These are phyloP conservation scores for Myoxocephalus aenaeus DNA, from an alignment of 2,797 vertebrate genomes.

Conservation along the genomic window DNA sequence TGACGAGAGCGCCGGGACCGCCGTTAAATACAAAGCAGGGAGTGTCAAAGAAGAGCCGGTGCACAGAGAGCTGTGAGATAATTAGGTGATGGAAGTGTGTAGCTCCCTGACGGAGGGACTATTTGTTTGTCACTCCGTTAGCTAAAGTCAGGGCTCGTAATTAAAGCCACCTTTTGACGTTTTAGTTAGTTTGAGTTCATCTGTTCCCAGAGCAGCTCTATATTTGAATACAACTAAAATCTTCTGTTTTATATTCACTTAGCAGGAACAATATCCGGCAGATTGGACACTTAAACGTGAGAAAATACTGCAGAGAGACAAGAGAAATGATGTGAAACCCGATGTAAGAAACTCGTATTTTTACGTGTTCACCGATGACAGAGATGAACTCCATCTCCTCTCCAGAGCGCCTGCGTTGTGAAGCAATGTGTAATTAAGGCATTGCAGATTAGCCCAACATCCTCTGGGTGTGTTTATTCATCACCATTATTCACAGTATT, in stretches of 20 bases:
- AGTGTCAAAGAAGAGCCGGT: too few relatives aligned
- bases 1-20: too few relatives aligned
- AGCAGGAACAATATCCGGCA: not conserved
- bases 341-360: not conserved
- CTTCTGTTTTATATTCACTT: not conserved
- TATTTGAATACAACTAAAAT: not conserved
- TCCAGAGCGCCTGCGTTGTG: slow-evolving; percentile 26
- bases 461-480: slow-evolving; percentile 25
- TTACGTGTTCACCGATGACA: not conserved
- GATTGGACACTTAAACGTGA: not conserved
- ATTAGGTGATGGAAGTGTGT: not conserved
- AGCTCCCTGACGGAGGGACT: not conserved
- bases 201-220: not conserved
- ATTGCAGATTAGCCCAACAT: slow-evolving; percentile 21
- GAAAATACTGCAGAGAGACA: not conserved
- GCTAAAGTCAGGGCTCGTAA: too few relatives aligned
- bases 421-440: slow-evolving; percentile 4
- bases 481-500: slow-evolving; percentile 8
- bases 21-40: too few relatives aligned
- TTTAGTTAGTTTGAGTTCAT: not conserved
- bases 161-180: not conserved
- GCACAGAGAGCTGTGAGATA: too few relatives aligned
- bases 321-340: not conserved
- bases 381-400: slow-evolving; percentile 19
- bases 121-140: not conserved